Evolutionary conservation across 2,113 vertebrate species (phyloP).

Genomic region (Lepus timidus): DNA sequence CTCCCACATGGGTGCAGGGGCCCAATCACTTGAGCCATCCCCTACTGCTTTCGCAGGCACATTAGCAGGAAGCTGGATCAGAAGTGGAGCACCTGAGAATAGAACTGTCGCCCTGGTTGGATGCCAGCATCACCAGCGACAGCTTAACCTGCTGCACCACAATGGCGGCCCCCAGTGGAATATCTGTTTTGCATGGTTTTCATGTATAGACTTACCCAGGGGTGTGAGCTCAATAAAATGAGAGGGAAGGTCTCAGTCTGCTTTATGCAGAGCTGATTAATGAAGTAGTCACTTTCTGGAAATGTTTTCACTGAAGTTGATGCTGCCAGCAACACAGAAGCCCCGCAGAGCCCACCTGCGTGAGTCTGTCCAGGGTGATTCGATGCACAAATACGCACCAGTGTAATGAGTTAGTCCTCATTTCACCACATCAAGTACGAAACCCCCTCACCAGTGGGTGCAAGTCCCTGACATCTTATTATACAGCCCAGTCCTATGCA

Average conservation of each 20-base stretch:
- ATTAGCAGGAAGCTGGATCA: too few relatives aligned
- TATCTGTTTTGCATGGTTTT: neutral
- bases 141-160: too few relatives aligned
- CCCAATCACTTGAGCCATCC: too few relatives aligned
- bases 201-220: neutral
- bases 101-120: too few relatives aligned
- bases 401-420: neutral
- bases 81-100: too few relatives aligned
- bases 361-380: neutral
- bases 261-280: neutral
- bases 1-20: too few relatives aligned
- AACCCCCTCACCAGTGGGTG: neutral
- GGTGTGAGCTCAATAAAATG: neutral
- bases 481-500: neutral
- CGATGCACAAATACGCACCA: accelerated
- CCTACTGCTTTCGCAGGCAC: too few relatives aligned
- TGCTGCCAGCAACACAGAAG: neutral
- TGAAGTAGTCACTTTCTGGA: neutral
- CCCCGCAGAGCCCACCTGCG: accelerated
- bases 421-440: neutral
- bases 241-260: neutral
- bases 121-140: too few relatives aligned
- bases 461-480: neutral
- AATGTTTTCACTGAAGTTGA: neutral
- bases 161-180: too few relatives aligned